Conservation (phyloP, 2,888 invertebrate species). For the Patella caerulea region DNA sequence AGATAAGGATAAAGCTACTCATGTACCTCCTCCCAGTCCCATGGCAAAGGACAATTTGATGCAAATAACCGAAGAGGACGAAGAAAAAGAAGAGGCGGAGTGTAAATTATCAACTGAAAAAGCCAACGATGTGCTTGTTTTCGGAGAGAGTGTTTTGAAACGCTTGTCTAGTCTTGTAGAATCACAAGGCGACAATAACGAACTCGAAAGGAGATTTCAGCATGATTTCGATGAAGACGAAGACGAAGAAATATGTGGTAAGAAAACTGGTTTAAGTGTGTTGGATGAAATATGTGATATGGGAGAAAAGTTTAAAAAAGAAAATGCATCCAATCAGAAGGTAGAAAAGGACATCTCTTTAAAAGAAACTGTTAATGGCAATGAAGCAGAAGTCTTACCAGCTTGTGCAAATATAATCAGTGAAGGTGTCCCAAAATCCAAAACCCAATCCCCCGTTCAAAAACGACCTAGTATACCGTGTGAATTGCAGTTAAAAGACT, state of each 20-base stretch:
- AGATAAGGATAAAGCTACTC: conserved; percentile 9
- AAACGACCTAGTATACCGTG: conserved; percentile 18
- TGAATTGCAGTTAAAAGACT: conserved; percentile 7
- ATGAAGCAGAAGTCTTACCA: not conserved
- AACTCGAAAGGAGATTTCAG: conserved; percentile 13
- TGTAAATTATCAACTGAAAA: conserved; percentile 24
- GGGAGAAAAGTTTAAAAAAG: conserved; percentile 6
- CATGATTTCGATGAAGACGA: not conserved
- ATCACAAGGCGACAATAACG: conserved; percentile 32
- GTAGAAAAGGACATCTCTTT: not conserved
- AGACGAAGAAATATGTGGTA: conserved; percentile 7
- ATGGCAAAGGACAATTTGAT: conserved; percentile 43
- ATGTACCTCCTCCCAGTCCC: conserved; percentile 58
- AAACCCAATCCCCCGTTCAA: not conserved
- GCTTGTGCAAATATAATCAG: not conserved
- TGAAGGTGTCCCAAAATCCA: not conserved
- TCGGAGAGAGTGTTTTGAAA: conserved; percentile 54
- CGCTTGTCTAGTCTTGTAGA: conserved; percentile 54
- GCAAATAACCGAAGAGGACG: conserved; percentile 35
- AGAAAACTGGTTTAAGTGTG: not conserved
- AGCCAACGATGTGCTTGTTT: conserved; percentile 40
- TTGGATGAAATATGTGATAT: conserved; percentile 7
- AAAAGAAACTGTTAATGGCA: not conserved
- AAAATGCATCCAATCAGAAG: not conserved
- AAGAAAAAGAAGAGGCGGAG: conserved; percentile 30